Base-by-base conservation (phyloP, 1,140 invertebrate genomes). In the Papilio polyxenes region DNA sequence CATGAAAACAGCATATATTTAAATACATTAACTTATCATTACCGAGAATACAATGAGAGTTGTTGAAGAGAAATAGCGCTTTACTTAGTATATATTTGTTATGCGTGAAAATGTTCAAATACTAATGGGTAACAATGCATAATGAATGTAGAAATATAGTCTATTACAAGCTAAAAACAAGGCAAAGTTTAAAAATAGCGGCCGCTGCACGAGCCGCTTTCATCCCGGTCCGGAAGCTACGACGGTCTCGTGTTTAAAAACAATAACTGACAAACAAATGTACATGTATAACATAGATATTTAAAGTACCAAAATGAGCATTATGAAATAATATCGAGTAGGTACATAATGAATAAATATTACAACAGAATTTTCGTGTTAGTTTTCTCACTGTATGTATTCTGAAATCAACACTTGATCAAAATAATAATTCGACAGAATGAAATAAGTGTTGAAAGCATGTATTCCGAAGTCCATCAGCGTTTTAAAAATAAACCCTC, bases 181-280 rank as follows among this genome's bases (percentile, higher is more conserved):
- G 31, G 65, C 31, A 72, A 72, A 72, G 31, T 72, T 72, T 72
- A 37, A 72, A 72, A 72, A 72, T 72, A 72, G 65, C 31, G n/a
- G 9, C 11, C 65, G 65, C 65, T 72, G 31, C 15, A 72, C 6
- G 65, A 72, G 31, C 31, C 11, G 65, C 31, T 72, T 72, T 72
- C 13, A 72, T 72, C 23, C 65, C 65, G 13, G 13, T 4, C 31
- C 65, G 65, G 65, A 72, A 72, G 31, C 65, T 37, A 15, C 31
- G 65, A 72, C 65, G 13, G 23, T 40, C 31, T 72, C 20, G 65
- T 72, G 65, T 72, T 72, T 72, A 72, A 72, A 65, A 72, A 72
- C 65, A 72, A 72, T 72, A 72, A 72, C 65, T 15, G 7, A 23
- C 59, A 20, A 23, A 37, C 65, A 37, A 15, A 72, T 13, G 37